Evolutionary conservation across 2,888 invertebrate species (phyloP).

Genomic region (Drosophila seclusa): DNA sequence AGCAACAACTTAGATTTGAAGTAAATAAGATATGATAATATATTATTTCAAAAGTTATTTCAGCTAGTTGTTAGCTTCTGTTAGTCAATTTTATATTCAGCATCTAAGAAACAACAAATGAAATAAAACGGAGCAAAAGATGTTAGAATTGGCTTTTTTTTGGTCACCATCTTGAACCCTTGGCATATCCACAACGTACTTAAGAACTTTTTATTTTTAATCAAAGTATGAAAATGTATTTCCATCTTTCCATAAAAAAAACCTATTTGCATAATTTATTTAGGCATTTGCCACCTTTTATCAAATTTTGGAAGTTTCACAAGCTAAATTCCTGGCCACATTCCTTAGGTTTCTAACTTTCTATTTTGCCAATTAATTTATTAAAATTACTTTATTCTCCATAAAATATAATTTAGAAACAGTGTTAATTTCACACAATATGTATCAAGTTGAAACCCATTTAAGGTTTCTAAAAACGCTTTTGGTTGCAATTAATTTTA

Average conservation of each 20-base stretch:
- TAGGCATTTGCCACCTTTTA: not conserved
- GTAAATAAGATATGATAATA: not conserved
- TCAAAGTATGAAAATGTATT: not conserved
- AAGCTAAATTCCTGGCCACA: not conserved
- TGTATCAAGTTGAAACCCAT: conserved; percentile 1
- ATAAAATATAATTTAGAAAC: not conserved
- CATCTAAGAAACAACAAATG: not conserved
- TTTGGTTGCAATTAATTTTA: conserved; percentile 24
- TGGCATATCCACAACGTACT: not conserved
- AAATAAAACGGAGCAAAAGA: not conserved
- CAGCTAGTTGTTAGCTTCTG: not conserved
- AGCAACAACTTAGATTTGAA: not conserved
- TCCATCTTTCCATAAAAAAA: not conserved
- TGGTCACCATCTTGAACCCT: not conserved
- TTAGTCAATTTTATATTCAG: not conserved
- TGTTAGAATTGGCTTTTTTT: not conserved
- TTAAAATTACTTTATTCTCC: not conserved
- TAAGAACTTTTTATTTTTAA: not conserved
- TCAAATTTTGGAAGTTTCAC: not conserved
- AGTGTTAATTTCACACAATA: conserved; percentile 9
- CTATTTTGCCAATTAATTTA: not conserved
- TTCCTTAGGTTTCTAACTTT: not conserved
- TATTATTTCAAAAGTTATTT: not conserved
- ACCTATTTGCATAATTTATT: not conserved
- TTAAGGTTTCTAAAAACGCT: conserved; percentile 8